A percentile compares a stretch with the other conserved stretches of the same genome.
Evolutionary conservation across 2,113 vertebrate genomes (phyloP).

Genomic region (Columba janthina): DNA sequence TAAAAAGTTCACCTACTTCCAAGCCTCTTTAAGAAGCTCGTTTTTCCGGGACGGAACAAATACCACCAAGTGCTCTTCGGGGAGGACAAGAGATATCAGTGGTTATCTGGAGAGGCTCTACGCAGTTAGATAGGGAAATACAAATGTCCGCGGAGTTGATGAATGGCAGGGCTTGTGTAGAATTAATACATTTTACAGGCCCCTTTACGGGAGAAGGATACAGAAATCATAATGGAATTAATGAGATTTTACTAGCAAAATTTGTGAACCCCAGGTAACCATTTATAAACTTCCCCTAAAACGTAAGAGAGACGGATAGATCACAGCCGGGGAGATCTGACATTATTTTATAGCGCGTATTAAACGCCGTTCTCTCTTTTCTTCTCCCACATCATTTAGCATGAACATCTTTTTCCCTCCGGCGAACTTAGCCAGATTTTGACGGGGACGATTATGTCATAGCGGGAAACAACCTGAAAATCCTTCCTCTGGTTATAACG

Average conservation of each 20-base stretch:
- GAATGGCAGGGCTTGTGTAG: constrained; percentile 30
- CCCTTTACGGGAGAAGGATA: constrained; percentile 15
- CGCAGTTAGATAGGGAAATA: constrained; percentile 10
- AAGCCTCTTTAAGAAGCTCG: background rate
- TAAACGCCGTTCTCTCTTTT: constrained; percentile 17
- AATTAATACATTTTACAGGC: constrained; percentile 32
- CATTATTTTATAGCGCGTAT: constrained; percentile 46
- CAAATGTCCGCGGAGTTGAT: background rate
- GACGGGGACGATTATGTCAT: constrained; percentile 27
- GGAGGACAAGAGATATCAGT: background rate
- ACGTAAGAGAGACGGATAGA: background rate
- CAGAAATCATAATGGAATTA: constrained; percentile 54
- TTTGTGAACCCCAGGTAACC: constrained; percentile 53
- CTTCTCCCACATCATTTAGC: constrained; percentile 37
- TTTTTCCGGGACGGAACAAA: constrained; percentile 24
- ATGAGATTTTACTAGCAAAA: constrained; percentile 52
- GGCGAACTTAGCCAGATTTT: constrained; percentile 34
- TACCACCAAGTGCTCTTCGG: background rate
- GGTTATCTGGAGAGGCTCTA: constrained; percentile 31
- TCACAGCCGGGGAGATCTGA: constrained; percentile 34
- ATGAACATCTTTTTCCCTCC: constrained; percentile 50
- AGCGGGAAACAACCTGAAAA: constrained; percentile 44
- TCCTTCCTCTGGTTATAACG: background rate
- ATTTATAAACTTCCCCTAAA: constrained; percentile 29
- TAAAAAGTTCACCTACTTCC: background rate